Conservation (phyloP, 2,888 invertebrate species). For the Orchestes rusci region DNA sequence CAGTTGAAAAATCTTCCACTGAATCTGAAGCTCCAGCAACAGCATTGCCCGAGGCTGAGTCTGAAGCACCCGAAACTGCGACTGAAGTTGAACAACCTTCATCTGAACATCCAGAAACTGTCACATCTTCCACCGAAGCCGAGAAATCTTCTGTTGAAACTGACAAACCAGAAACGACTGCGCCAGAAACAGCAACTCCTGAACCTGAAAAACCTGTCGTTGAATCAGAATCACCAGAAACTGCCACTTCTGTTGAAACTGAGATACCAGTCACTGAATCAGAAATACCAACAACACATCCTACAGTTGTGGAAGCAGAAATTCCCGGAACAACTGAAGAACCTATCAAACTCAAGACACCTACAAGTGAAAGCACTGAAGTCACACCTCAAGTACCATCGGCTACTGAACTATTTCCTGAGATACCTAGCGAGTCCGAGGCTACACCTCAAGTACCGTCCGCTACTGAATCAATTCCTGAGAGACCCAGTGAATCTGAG, state of each 20-base stretch:
- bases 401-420: no score
- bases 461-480: no score
- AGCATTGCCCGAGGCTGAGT: no score
- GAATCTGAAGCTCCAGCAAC: no score
- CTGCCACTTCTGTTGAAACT: slow-evolving; percentile 24
- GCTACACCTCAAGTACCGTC: no score
- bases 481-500: slow-evolving; percentile 2
- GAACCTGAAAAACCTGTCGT: neutral
- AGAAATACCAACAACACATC: slow-evolving; percentile 14
- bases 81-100: neutral
- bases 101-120: neutral
- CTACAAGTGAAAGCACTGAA: no score
- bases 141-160: neutral
- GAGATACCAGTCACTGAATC: slow-evolving; percentile 9
- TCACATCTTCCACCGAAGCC: neutral
- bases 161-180: neutral
- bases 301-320: slow-evolving; percentile 9
- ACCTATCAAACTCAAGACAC: no score
- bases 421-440: no score
- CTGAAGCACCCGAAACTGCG: neutral
- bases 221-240: slow-evolving; percentile 10
- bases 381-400: no score
- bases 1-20: no score
- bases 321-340: slow-evolving; percentile 8
- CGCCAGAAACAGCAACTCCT: neutral